phyloP scores from a whole-genome alignment of 1,140 invertebrate species.

The Platyura marginata region DNA sequence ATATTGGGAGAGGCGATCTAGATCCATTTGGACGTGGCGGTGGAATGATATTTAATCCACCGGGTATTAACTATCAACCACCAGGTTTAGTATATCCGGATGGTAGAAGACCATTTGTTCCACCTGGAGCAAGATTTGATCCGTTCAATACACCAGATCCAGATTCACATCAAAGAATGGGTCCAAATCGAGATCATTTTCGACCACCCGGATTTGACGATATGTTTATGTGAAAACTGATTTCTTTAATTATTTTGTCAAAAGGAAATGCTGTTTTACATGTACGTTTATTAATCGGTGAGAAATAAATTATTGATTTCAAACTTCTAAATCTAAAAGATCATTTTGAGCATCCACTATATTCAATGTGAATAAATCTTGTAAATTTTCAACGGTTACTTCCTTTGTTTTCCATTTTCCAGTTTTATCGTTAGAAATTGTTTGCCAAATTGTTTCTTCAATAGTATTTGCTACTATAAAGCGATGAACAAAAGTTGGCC shows the following conservation, averaged over 20 bases:
- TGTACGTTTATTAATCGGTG: not conserved
- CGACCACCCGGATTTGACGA: not conserved
- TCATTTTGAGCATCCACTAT: too few relatives aligned
- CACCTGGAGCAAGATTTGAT: not conserved
- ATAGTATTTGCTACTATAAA: constrained; percentile 49
- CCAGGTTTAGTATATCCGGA: not conserved
- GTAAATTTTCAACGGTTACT: not conserved
- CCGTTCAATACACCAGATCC: not conserved
- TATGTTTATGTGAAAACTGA: not conserved
- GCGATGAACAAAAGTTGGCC: constrained; percentile 41
- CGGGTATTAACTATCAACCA: not conserved
- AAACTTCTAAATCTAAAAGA: not conserved
- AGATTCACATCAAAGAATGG: not conserved
- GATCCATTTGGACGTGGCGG: not conserved
- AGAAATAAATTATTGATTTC: not conserved
- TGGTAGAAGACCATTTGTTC: too few relatives aligned
- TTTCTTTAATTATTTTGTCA: too few relatives aligned
- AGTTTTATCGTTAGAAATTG: constrained; percentile 1
- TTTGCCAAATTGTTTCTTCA: constrained; percentile 42
- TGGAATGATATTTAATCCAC: not conserved
- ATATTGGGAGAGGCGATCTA: not conserved
- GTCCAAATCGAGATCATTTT: not conserved
- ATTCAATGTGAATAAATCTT: not conserved
- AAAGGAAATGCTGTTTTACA: too few relatives aligned
- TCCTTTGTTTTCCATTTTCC: not conserved